Conservation (phyloP, 2,888 invertebrate genomes). For the Allacma fusca region DNA sequence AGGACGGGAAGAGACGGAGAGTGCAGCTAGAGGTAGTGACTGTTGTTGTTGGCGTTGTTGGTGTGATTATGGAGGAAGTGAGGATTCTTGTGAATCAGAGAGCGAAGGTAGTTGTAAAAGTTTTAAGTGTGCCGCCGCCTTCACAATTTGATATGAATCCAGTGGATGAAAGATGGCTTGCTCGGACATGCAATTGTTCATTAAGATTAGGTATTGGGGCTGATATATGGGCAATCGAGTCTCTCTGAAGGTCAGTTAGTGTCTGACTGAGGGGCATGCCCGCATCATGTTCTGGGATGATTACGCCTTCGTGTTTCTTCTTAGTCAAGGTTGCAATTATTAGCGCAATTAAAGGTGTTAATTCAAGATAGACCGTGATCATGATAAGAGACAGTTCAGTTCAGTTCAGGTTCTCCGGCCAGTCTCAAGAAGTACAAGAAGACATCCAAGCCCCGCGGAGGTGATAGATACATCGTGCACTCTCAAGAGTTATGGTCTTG, state of each 20-base stretch:
- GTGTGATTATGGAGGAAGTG: neutral
- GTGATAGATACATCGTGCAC: constrained; percentile 53
- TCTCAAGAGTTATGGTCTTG: constrained; percentile 56
- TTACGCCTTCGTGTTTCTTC: constrained; percentile 60
- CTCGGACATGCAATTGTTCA: constrained; percentile 48
- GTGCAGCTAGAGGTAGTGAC: constrained; percentile 12
- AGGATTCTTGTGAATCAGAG: neutral
- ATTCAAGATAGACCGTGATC: constrained; percentile 60
- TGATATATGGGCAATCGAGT: constrained; percentile 54
- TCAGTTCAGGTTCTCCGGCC: constrained; percentile 45
- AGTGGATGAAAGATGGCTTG: constrained; percentile 41
- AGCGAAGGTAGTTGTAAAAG: constrained; percentile 28
- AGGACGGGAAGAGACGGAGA: neutral
- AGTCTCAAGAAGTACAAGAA: neutral
- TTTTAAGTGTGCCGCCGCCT: constrained; percentile 45
- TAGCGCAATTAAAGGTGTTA: constrained; percentile 62
- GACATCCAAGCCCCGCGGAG: constrained; percentile 51
- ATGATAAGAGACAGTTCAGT: constrained; percentile 60
- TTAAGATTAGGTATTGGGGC: constrained; percentile 55
- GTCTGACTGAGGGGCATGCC: constrained; percentile 53
- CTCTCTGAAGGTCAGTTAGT: constrained; percentile 53
- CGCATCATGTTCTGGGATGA: constrained; percentile 58
- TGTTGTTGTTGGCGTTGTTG: neutral
- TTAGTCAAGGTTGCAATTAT: constrained; percentile 61
- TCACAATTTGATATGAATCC: constrained; percentile 55